These are phyloP conservation scores for Bursaphelenchus mucronatus DNA, from an alignment of 1,140 invertebrate genomes.

Conservation along the genomic window DNA sequence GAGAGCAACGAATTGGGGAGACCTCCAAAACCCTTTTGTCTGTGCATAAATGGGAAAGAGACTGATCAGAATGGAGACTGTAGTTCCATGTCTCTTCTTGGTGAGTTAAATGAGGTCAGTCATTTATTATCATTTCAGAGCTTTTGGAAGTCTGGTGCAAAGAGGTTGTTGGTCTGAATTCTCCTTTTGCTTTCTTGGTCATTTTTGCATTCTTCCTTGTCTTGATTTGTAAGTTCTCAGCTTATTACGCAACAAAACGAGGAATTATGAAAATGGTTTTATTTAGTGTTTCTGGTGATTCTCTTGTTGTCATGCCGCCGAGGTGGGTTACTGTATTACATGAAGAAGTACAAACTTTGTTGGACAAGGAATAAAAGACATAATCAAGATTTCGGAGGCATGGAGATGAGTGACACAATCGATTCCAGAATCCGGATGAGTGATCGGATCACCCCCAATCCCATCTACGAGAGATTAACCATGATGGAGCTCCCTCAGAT, in stretches of 20 bases:
- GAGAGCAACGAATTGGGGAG: constrained; percentile 25
- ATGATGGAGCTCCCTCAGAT: constrained; percentile 38
- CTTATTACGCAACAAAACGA: too few species aligned
- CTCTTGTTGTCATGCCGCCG: too few species aligned
- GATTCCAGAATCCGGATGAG: constrained; percentile 8
- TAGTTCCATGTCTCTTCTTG: constrained; percentile 1
- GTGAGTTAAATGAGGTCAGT: constrained; percentile 17
- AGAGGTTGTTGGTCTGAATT: neutral
- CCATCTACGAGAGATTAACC: constrained; percentile 35
- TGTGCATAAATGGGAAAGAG: constrained; percentile 26
- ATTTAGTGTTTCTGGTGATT: too few species aligned
- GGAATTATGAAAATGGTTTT: too few species aligned
- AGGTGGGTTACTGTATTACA: neutral
- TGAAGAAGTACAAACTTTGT: neutral
- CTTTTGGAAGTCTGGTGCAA: neutral
- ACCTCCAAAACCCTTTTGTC: constrained; percentile 20
- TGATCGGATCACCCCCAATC: constrained; percentile 29
- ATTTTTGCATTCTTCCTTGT: constrained; percentile 3
- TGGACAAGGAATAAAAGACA: neutral
- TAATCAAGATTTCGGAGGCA: constrained; percentile 15
- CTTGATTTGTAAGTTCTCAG: neutral
- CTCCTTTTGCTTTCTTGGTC: constrained; percentile 13
- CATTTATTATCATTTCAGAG: constrained; percentile 14
- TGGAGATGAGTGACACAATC: constrained; percentile 15
- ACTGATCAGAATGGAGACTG: neutral